Evolutionary conservation across 2,888 invertebrate genomes (phyloP).

Genomic region (Drepana falcataria): DNA sequence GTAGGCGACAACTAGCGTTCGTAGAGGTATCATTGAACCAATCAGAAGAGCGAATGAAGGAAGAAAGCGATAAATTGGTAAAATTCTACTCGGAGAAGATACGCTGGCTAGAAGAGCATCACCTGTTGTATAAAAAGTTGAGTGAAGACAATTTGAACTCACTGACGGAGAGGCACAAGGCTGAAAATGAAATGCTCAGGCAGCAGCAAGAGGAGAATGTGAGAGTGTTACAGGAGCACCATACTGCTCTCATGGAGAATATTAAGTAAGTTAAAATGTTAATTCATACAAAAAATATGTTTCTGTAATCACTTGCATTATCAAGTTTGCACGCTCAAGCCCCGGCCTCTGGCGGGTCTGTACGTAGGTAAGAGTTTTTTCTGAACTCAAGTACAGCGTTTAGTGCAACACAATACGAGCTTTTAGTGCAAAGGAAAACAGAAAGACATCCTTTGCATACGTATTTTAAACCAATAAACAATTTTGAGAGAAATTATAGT

Average conservation of each 20-base stretch:
- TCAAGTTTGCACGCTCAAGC: no score
- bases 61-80: constrained; percentile 73
- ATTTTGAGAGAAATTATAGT: no score
- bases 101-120: constrained; percentile 72
- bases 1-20: constrained; percentile 78
- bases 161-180: constrained; percentile 65
- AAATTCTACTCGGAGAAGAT: constrained; percentile 74
- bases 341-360: no score
- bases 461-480: no score
- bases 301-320: no score
- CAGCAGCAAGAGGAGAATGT: constrained; percentile 70
- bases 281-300: no score
- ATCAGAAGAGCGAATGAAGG: constrained; percentile 79
- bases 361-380: no score
- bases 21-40: constrained; percentile 76
- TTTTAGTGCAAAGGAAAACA: no score
- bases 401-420: no score
- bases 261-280: constrained; percentile 53
- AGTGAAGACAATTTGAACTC: constrained; percentile 70
- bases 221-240: constrained; percentile 66
- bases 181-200: constrained; percentile 59
- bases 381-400: no score
- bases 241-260: constrained; percentile 76
- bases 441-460: no score
- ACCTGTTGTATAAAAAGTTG: constrained; percentile 67